Conservation (phyloP, 2,888 invertebrate genomes). For the Zygaena filipendulae region DNA sequence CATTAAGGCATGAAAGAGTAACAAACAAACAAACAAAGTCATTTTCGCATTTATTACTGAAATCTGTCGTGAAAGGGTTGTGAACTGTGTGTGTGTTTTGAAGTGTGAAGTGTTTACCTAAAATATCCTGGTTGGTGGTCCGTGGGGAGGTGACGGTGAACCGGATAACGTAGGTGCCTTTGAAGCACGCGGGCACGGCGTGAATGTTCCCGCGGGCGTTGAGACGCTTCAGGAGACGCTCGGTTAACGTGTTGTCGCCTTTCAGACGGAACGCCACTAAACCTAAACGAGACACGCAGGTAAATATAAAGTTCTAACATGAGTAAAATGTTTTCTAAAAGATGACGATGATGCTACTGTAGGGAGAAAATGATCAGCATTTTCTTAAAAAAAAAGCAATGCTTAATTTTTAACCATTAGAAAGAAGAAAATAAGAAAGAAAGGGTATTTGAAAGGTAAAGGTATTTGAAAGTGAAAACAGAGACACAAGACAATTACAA, state of each 20-base stretch:
- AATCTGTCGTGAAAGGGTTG: no score
- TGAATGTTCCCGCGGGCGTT: constrained; percentile 91
- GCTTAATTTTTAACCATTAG: no score
- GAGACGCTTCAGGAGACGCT: constrained; percentile 85
- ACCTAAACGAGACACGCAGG: no score
- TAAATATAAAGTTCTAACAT: no score
- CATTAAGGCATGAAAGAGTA: no score
- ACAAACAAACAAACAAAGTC: no score
- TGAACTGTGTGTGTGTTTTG: no score
- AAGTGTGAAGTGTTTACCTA: constrained; percentile 49
- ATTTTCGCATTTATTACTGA: no score
- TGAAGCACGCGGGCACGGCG: constrained; percentile 94
- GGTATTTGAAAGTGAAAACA: no score
- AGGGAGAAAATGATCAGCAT: neutral
- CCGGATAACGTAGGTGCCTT: constrained; percentile 89
- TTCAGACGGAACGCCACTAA: constrained; percentile 92
- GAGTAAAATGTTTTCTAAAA: neutral
- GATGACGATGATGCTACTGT: neutral
- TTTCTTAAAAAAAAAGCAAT: neutral
- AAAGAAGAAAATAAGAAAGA: no score
- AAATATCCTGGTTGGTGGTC: constrained; percentile 81
- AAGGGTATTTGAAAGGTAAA: no score
- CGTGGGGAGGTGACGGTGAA: constrained; percentile 94
- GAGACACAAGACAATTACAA: no score
- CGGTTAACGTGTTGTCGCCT: constrained; percentile 89